These are phyloP conservation scores for Cantharis flavilabris DNA, from an alignment of 2,888 invertebrate species.

Conservation along the genomic window DNA sequence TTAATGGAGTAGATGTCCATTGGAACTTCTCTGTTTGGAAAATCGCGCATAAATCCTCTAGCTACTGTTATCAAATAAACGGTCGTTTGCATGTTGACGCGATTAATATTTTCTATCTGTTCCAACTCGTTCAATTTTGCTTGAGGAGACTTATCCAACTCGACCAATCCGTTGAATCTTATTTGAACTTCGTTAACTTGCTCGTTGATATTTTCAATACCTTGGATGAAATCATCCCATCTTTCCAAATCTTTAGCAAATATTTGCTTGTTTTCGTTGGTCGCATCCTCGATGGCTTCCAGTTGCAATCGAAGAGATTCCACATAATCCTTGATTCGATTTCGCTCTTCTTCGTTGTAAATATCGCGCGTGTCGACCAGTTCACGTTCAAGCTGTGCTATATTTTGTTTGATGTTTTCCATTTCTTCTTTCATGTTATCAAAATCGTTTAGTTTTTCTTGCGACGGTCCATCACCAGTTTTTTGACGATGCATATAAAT, in stretches of 20 bases:
- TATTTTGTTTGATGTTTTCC: slow-evolving; percentile 67
- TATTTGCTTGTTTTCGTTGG: slow-evolving; percentile 62
- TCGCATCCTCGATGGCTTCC: slow-evolving; percentile 70
- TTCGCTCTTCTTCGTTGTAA: slow-evolving; percentile 55
- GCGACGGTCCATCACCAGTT: slow-evolving; percentile 63
- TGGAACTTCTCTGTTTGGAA: slow-evolving; percentile 73
- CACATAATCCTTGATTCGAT: slow-evolving; percentile 62
- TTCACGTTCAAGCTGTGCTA: slow-evolving; percentile 65
- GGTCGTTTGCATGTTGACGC: slow-evolving; percentile 64
- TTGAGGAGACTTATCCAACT: slow-evolving; percentile 69
- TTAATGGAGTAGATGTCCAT: slow-evolving; percentile 67
- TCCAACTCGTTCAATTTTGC: slow-evolving; percentile 73
- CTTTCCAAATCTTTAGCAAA: slow-evolving; percentile 66
- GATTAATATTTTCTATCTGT: slow-evolving; percentile 69
- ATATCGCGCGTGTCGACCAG: slow-evolving; percentile 58
- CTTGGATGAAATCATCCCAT: slow-evolving; percentile 73
- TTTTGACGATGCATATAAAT: slow-evolving; percentile 67
- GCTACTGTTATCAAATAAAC: slow-evolving; percentile 67
- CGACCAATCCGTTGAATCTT: slow-evolving; percentile 61
- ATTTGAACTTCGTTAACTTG: slow-evolving; percentile 59
- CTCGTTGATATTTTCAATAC: slow-evolving; percentile 63
- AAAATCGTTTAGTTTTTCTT: slow-evolving; percentile 64
- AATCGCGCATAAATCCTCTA: slow-evolving; percentile 67
- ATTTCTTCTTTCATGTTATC: slow-evolving; percentile 69
- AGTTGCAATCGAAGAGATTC: slow-evolving; percentile 69